Evolutionary conservation across 2,888 invertebrate species (phyloP).

Genomic region (Melikaiella ostensackeni): DNA sequence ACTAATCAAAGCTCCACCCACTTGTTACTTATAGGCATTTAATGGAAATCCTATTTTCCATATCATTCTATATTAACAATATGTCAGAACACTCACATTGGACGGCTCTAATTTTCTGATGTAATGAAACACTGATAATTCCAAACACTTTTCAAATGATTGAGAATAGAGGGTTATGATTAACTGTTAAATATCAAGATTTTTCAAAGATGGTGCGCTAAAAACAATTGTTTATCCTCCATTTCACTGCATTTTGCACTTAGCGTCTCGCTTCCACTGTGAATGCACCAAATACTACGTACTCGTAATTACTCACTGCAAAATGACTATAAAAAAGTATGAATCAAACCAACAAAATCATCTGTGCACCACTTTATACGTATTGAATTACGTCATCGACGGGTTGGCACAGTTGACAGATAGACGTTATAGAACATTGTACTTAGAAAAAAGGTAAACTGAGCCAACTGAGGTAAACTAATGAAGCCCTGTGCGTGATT

Average conservation of each 20-base stretch:
- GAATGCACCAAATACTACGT: not conserved
- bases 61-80: constrained; percentile 1
- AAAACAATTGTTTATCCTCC: constrained; percentile 9
- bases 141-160: not conserved
- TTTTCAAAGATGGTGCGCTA: not conserved
- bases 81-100: not conserved
- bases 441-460: too few species aligned
- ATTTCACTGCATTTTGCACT: not conserved
- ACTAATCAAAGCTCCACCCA: constrained; percentile 33
- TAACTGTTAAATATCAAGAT: not conserved
- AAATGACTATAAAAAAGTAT: constrained; percentile 5
- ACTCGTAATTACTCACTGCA: not conserved
- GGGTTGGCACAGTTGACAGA: not conserved
- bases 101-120: not conserved
- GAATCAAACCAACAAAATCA: constrained; percentile 8
- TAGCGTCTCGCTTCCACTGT: not conserved
- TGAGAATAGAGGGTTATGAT: not conserved
- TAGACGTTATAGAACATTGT: not conserved
- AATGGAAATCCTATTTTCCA: constrained; percentile 9
- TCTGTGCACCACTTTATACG: not conserved
- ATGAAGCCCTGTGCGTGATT: too few species aligned
- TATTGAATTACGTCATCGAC: constrained; percentile 1
- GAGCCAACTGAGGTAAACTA: too few species aligned
- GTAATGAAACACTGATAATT: not conserved
- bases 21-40: constrained; percentile 32